Evolutionary conservation across 2,797 vertebrate genomes (phyloP), one percentile per base, ranked within the genome.

Genomic region (Spinus pinus): DNA sequence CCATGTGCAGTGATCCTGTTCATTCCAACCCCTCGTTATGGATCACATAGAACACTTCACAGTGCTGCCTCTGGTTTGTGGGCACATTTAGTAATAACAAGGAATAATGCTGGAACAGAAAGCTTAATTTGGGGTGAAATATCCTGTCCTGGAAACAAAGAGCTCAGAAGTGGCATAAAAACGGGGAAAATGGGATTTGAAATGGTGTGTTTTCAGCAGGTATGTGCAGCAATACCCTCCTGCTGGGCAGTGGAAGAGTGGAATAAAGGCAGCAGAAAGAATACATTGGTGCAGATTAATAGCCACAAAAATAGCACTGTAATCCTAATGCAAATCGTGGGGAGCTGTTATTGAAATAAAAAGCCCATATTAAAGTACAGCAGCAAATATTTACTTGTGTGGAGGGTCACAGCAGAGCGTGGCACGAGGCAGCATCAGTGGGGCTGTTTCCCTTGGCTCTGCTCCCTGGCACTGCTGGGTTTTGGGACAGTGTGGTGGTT

Each of bases 401-500:
- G 47, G 61, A 79, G 60, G 64, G 57, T 57, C 21, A 28, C 17
- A 31, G 6, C 42, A 33, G 65, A 12, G 31, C 22, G 9, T 35
- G 65, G 4, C 16, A 0, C 1, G 10, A 35, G 80, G 15, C 7
- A 2, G 5, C 41, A 37, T 7, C 54, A 14, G 30, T 4, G 2
- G 31, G 33, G 2, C 23, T 24, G 35, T 8, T 71, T 17, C n/a
- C 37, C 46, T 37, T 46, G 11, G 35, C 46, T 86, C 49, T 46
- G 20, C 75, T 61, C 35, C 54, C 61, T 0, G 0, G 44, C 28
- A 1, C 27, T 18, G 16, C 54, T 6, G 16, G 6, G 6, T 58
- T 51, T 25, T 58, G 53, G 83, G 77, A 3, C 33, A 27, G 6
- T 1, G 31, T 31, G 57, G 18, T 35, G 41, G 47, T 37, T 46